Conservation (phyloP, 2,888 invertebrate genomes). For the Dromius quadrimaculatus region DNA sequence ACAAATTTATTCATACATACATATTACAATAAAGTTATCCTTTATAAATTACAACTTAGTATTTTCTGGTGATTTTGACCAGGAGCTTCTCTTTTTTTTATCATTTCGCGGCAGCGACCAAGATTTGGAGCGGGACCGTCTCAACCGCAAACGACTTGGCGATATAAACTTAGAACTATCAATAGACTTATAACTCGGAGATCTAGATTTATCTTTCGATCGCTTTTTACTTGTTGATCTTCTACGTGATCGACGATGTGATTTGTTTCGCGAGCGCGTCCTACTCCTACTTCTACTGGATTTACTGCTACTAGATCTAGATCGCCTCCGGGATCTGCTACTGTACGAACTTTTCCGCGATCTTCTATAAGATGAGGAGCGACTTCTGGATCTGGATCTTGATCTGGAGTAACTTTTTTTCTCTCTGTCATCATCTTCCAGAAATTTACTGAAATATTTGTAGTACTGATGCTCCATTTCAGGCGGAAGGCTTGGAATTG, state of each 20-base stretch:
- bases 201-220: constrained; percentile 54
- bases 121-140: constrained; percentile 69
- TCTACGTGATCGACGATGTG: constrained; percentile 60
- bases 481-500: constrained; percentile 56
- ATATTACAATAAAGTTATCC: no score
- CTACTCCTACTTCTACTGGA: constrained; percentile 60
- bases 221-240: constrained; percentile 54
- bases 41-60: constrained; percentile 25
- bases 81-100: constrained; percentile 67
- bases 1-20: no score
- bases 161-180: constrained; percentile 64
- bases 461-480: constrained; percentile 67
- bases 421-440: constrained; percentile 69
- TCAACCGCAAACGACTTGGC: constrained; percentile 61
- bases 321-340: constrained; percentile 56
- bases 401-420: constrained; percentile 65
- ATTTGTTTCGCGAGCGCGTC: constrained; percentile 53
- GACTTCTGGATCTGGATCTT: constrained; percentile 57
- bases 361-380: constrained; percentile 57
- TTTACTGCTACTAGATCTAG: constrained; percentile 58
- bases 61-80: constrained; percentile 69
- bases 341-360: constrained; percentile 62
- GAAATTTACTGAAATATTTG: constrained; percentile 74
- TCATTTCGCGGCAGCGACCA: constrained; percentile 71
- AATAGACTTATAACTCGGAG: constrained; percentile 58